Evolutionary conservation across 2,113 vertebrate species (phyloP).

Genomic region (Thymallus thymallus): DNA sequence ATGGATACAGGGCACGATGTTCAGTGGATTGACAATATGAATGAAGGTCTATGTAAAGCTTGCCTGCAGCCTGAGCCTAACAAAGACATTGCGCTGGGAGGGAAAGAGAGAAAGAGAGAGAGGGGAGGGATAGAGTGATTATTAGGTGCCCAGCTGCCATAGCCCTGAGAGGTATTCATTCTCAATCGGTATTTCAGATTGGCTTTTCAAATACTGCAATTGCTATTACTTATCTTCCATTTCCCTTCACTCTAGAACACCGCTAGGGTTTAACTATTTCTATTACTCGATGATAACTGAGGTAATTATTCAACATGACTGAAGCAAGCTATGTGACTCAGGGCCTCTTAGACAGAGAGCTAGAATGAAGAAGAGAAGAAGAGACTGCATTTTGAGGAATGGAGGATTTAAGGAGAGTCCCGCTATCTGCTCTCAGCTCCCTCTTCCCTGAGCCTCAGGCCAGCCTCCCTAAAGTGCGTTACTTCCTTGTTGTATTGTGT

Average conservation of each 20-base stretch:
- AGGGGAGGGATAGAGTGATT: not conserved
- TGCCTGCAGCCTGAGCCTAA: slow-evolving; percentile 16
- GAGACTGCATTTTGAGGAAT: not conserved
- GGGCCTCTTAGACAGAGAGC: not conserved
- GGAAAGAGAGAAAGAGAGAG: not conserved
- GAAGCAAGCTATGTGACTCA: not conserved
- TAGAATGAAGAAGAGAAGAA: not conserved
- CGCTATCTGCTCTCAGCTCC: slow-evolving; percentile 35
- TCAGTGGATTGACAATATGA: slow-evolving; percentile 10
- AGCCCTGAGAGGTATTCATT: not conserved
- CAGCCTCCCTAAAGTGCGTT: slow-evolving; percentile 38
- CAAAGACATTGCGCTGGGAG: slow-evolving; percentile 11
- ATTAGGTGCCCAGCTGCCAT: not conserved
- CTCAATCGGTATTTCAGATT: slow-evolving; percentile 1
- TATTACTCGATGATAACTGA: not conserved
- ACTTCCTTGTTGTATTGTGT: slow-evolving; percentile 49
- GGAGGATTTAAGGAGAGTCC: slow-evolving; percentile 5
- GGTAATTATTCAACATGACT: not conserved
- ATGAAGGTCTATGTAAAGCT: slow-evolving; percentile 1
- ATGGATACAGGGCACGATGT: slow-evolving; percentile 13
- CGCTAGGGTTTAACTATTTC: not conserved
- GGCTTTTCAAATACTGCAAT: not conserved
- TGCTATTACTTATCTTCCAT: not conserved
- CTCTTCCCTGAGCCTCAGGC: slow-evolving; percentile 12
- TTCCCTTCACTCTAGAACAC: not conserved